A percentile compares a stretch with the other conserved stretches of the same genome.
Conservation (phyloP, 2,888 invertebrate genomes). For the Callyntrura sp. region DNA sequence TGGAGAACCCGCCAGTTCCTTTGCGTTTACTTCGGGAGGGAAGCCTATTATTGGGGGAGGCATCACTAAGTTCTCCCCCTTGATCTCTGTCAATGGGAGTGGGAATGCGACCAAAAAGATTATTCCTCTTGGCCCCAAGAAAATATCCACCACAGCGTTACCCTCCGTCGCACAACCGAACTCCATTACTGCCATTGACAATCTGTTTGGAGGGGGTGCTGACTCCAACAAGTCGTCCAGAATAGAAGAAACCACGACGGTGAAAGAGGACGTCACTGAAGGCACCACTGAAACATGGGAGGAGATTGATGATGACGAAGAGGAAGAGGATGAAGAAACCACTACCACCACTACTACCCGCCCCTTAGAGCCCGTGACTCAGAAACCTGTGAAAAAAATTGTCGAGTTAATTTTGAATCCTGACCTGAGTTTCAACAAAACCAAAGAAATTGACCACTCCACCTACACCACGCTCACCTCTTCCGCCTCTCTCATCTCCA, state of each 20-base stretch:
- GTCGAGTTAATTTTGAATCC: constrained; percentile 66
- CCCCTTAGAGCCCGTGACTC: neutral
- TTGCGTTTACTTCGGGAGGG: neutral
- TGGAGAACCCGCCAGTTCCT: no score
- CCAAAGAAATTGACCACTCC: constrained; percentile 47
- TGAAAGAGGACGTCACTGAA: neutral
- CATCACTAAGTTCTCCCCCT: constrained; percentile 56
- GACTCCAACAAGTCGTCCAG: no score
- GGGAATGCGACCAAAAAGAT: constrained; percentile 1
- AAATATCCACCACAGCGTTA: neutral
- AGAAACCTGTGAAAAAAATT: constrained; percentile 43
- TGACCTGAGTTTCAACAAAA: constrained; percentile 61
- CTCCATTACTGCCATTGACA: no score
- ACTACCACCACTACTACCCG: constrained; percentile 12
- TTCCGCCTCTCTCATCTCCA: no score
- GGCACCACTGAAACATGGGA: neutral
- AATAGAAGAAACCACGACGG: constrained; percentile 1
- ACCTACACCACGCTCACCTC: neutral
- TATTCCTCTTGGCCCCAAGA: constrained; percentile 4
- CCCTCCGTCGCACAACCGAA: constrained; percentile 1
- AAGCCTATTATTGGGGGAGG: neutral
- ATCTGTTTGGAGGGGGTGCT: no score
- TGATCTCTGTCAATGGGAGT: constrained; percentile 36
- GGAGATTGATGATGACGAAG: constrained; percentile 6
- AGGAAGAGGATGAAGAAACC: constrained; percentile 33